phyloP scores from a whole-genome alignment of 2,113 vertebrate species.

The Pangasianodon hypophthalmus region DNA sequence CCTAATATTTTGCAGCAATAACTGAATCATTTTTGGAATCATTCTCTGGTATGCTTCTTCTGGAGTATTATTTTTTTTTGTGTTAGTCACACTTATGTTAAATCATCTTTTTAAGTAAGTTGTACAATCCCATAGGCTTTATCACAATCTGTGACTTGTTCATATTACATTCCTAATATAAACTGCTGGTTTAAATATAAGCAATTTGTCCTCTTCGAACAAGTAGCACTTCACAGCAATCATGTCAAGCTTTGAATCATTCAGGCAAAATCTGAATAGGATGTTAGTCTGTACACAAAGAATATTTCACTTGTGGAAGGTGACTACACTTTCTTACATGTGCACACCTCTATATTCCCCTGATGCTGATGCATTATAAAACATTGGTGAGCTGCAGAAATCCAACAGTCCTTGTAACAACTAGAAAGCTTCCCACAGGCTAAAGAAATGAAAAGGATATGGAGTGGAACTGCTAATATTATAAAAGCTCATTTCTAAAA shows the following conservation, averaged over 20 bases:
- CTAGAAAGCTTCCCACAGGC: background rate
- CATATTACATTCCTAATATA: background rate
- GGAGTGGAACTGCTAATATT: background rate
- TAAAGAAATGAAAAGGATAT: background rate
- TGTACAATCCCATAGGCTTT: background rate
- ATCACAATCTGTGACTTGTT: background rate
- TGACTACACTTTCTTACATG: background rate
- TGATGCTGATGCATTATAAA: conserved; percentile 22
- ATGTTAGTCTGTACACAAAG: background rate
- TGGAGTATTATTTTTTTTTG: background rate
- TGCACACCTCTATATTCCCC: background rate
- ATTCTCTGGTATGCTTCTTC: background rate
- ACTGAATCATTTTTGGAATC: background rate
- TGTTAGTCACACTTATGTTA: background rate
- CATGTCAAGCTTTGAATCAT: background rate
- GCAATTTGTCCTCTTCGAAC: background rate
- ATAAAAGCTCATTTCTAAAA: background rate
- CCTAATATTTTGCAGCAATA: background rate
- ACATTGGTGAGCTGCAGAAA: background rate
- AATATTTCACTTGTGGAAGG: background rate
- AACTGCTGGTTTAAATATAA: background rate
- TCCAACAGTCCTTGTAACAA: background rate
- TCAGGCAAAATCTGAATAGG: background rate
- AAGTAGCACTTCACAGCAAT: background rate
- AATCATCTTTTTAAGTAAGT: background rate